Percentiles rank a stretch among this genome's conserved stretches.
These are phyloP conservation scores for Miltochrista miniata DNA, from an alignment of 2,888 invertebrate species.

Conservation along the genomic window DNA sequence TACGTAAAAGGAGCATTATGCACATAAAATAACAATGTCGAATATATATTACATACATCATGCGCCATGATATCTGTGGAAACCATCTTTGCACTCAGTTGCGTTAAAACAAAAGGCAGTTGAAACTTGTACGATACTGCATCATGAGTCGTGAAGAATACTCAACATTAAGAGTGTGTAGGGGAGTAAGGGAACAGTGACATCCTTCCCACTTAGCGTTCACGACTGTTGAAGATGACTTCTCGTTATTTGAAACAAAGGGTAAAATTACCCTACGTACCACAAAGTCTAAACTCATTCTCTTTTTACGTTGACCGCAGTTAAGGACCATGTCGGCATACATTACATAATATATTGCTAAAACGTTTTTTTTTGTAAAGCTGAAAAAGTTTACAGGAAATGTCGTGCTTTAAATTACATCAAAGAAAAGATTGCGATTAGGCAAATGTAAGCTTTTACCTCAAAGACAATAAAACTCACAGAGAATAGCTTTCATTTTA, in stretches of 20 bases:
- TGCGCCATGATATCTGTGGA: conserved; percentile 25
- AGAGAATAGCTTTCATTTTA: neutral
- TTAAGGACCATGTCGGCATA: neutral
- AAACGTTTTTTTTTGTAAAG: neutral
- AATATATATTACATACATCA: conserved; percentile 23
- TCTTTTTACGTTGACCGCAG: conserved; percentile 5
- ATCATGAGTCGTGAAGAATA: conserved; percentile 59
- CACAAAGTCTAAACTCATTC: conserved; percentile 53
- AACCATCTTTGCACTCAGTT: conserved; percentile 33
- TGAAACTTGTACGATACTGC: conserved; percentile 66
- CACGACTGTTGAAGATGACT: conserved; percentile 60
- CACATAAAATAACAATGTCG: conserved; percentile 30
- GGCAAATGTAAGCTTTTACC: neutral
- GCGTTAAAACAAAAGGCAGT: conserved; percentile 67
- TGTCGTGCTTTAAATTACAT: too few species aligned
- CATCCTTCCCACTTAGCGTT: conserved; percentile 68
- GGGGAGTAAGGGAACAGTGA: conserved; percentile 64
- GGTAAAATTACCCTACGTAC: conserved; percentile 68
- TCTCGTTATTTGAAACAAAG: conserved; percentile 76
- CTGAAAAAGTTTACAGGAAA: neutral
- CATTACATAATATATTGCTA: neutral
- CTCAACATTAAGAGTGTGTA: conserved; percentile 64
- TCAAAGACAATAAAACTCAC: neutral
- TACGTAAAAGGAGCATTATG: conserved; percentile 10
- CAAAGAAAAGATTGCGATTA: neutral